Evolutionary conservation across 1,140 invertebrate species (phyloP).

Genomic region (Drosophila punjabiensis): DNA sequence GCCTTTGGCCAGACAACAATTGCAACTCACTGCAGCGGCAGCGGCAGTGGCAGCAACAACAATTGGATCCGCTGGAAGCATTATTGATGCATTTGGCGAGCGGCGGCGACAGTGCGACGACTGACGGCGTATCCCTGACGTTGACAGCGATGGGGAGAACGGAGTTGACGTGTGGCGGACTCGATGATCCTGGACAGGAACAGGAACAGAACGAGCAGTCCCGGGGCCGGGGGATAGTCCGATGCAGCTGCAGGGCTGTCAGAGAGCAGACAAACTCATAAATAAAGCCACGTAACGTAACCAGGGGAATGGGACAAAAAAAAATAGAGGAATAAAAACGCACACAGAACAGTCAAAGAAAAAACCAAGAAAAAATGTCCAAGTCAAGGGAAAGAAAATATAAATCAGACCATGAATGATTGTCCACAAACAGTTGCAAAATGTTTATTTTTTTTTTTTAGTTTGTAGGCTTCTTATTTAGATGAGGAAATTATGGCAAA

Average conservation of each 20-base stretch:
- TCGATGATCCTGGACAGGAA: constrained; percentile 50
- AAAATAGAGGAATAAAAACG: constrained; percentile 3
- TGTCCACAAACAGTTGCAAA: constrained; percentile 10
- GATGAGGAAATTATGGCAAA: too few relatives aligned
- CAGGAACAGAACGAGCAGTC: not conserved
- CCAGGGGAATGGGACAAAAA: constrained; percentile 32
- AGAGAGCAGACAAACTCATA: constrained; percentile 77
- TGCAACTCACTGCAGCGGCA: constrained; percentile 44
- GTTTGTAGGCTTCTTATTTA: not conserved
- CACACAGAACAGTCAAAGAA: constrained; percentile 7
- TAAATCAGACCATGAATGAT: constrained; percentile 19
- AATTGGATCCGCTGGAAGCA: constrained; percentile 75
- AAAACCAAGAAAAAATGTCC: constrained; percentile 7
- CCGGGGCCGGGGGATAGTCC: not conserved
- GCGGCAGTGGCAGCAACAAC: constrained; percentile 23
- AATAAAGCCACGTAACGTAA: constrained; percentile 68
- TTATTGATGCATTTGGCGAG: constrained; percentile 80
- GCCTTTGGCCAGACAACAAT: constrained; percentile 42
- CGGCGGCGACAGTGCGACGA: constrained; percentile 71
- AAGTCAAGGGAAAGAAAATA: not conserved
- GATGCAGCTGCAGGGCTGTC: constrained; percentile 66
- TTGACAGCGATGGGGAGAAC: constrained; percentile 55
- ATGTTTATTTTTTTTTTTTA: not conserved
- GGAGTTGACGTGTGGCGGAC: constrained; percentile 51
- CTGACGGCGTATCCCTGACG: constrained; percentile 51